A percentile compares a stretch with the other conserved stretches of the same genome.
Evolutionary conservation across 1,140 invertebrate species (phyloP).

Genomic region (Octopus bimaculoides): DNA sequence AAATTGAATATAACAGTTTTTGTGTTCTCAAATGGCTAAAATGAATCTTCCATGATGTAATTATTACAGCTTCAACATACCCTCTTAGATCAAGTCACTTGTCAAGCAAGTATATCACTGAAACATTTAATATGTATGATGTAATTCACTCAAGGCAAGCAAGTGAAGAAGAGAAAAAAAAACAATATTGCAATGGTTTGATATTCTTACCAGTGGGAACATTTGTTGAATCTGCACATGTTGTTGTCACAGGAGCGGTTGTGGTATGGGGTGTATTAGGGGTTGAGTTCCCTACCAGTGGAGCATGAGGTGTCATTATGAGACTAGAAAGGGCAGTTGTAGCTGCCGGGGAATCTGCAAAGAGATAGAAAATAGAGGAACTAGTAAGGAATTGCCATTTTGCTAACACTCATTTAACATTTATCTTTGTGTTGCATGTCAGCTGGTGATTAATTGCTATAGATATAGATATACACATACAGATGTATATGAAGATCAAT

Average conservation of each 20-base stretch:
- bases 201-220: not conserved
- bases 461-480: too few species aligned
- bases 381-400: too few species aligned
- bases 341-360: slow-evolving; percentile 33
- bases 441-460: too few species aligned
- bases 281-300: slow-evolving; percentile 32
- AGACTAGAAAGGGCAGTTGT: slow-evolving; percentile 38
- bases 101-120: too few species aligned
- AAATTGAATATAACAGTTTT: too few species aligned
- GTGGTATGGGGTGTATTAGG: slow-evolving; percentile 23
- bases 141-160: not conserved
- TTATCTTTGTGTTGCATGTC: too few species aligned
- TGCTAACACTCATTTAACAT: too few species aligned
- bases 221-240: slow-evolving; percentile 18
- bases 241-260: slow-evolving; percentile 23
- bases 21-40: too few species aligned
- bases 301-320: slow-evolving; percentile 38
- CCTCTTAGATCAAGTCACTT: too few species aligned
- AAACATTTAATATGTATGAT: not conserved
- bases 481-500: too few species aligned
- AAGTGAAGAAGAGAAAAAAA: not conserved
- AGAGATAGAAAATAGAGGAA: not conserved
- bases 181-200: not conserved
- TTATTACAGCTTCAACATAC: too few species aligned
- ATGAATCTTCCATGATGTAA: too few species aligned